These are phyloP conservation scores for Drosophila lutescens DNA, from an alignment of 2,888 invertebrate genomes.

Conservation along the genomic window DNA sequence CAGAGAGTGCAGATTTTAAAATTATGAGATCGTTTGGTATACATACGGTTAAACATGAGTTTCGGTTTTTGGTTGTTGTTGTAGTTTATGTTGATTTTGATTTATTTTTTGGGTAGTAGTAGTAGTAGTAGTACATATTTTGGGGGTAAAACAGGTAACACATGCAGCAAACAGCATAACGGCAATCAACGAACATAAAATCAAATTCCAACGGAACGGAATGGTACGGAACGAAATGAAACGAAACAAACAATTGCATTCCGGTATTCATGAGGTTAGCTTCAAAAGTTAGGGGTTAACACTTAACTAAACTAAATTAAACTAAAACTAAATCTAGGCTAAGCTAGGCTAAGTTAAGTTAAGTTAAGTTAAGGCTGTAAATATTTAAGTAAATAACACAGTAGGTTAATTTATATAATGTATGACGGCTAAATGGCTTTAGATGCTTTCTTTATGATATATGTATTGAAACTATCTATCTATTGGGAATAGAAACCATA, in stretches of 20 bases:
- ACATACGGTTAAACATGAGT: conserved; percentile 80
- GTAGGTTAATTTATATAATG: not conserved
- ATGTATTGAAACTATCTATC: not conserved
- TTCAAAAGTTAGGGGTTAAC: conserved; percentile 19
- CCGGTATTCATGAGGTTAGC: conserved; percentile 45
- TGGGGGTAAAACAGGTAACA: conserved; percentile 43
- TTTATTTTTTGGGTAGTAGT: conserved; percentile 35
- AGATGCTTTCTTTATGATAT: not conserved
- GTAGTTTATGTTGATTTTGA: conserved; percentile 30
- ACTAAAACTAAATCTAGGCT: conserved; percentile 17
- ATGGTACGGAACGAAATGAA: conserved; percentile 45
- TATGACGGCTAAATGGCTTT: not conserved
- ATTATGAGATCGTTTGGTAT: conserved; percentile 51
- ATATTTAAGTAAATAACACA: conserved; percentile 5
- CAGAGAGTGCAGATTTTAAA: conserved; percentile 16
- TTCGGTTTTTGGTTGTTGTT: conserved; percentile 52
- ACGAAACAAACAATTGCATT: conserved; percentile 62
- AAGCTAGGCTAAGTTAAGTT: conserved; percentile 25
- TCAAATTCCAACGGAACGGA: conserved; percentile 52
- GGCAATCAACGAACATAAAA: conserved; percentile 63
- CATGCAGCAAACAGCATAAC: conserved; percentile 50
- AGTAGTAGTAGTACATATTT: conserved; percentile 22
- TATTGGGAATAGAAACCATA: not conserved
- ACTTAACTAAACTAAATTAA: conserved; percentile 35
- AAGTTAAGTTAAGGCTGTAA: conserved; percentile 16